Evolutionary conservation across 2,797 vertebrate genomes (phyloP).

Genomic region (Crax fasciolata): DNA sequence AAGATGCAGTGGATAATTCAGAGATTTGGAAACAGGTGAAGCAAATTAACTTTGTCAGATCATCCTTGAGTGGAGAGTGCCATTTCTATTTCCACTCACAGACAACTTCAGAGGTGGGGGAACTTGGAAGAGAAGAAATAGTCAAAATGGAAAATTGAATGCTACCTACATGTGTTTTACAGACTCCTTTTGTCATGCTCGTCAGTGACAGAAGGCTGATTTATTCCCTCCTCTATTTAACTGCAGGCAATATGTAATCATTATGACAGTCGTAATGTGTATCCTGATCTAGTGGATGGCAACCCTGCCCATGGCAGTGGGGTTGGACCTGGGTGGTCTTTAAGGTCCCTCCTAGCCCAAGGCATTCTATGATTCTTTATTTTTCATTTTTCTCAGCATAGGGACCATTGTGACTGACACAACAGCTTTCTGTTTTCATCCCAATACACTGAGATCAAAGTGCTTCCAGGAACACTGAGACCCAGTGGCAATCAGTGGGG

Average conservation of each 20-base stretch:
- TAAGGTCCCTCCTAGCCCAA: background rate
- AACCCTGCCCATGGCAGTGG: background rate
- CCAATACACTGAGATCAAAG: background rate
- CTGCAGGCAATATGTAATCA: conserved; percentile 20
- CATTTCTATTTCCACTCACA: background rate
- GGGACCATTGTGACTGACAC: background rate
- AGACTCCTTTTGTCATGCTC: conserved; percentile 23
- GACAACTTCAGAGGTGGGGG: background rate
- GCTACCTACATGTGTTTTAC: background rate
- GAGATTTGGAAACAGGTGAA: conserved; percentile 31
- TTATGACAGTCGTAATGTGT: background rate
- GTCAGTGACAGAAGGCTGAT: conserved; percentile 31
- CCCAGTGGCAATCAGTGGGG: background rate
- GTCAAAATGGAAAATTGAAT: conserved; percentile 39
- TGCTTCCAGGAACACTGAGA: background rate
- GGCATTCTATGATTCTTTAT: background rate
- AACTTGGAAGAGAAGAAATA: conserved; percentile 23
- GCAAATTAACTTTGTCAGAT: conserved; percentile 37
- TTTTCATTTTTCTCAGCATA: background rate
- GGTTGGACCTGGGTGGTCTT: background rate
- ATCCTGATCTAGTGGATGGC: background rate
- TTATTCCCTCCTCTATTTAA: conserved; percentile 49
- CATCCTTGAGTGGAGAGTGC: conserved; percentile 12
- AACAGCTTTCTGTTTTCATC: background rate
- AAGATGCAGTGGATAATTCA: background rate